Percentiles rank a stretch among this genome's conserved stretches.
phyloP scores from a whole-genome alignment of 2,113 vertebrate genomes.

The Odontophorus gujanensis region DNA sequence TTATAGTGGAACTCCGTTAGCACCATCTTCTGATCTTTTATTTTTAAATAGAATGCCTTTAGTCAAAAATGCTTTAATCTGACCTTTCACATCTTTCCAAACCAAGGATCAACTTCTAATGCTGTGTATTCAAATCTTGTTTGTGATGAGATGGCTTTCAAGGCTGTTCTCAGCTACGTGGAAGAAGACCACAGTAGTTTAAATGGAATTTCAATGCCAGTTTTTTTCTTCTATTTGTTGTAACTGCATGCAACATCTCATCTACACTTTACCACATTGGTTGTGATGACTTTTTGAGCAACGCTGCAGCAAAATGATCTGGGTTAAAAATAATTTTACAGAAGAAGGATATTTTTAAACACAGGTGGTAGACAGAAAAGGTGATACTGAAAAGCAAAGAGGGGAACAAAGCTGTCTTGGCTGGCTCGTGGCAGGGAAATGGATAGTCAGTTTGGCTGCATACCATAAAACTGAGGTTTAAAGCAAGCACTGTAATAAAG shows the following conservation, averaged over 20 bases:
- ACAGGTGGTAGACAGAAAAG: neutral
- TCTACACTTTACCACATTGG: neutral
- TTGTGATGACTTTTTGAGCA: neutral
- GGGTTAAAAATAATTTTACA: neutral
- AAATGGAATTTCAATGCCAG: neutral
- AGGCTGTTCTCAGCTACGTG: neutral
- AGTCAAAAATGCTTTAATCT: constrained; percentile 38
- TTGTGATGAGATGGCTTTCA: neutral
- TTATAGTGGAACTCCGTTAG: constrained; percentile 72
- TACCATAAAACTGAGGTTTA: neutral
- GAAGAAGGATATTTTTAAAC: neutral
- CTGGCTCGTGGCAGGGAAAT: neutral
- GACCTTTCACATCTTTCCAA: constrained; percentile 16
- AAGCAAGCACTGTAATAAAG: neutral
- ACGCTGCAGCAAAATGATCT: neutral
- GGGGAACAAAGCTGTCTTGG: neutral
- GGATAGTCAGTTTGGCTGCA: neutral
- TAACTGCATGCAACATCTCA: neutral
- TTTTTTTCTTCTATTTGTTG: neutral
- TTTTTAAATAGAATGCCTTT: constrained; percentile 50
- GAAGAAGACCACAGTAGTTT: neutral
- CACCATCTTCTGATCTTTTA: constrained; percentile 59
- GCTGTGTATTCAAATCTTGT: neutral
- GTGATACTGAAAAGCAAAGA: neutral
- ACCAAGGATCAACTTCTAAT: constrained; percentile 19